Base-by-base conservation (phyloP, 2,888 invertebrate species). In the Heliconius cydno region DNA sequence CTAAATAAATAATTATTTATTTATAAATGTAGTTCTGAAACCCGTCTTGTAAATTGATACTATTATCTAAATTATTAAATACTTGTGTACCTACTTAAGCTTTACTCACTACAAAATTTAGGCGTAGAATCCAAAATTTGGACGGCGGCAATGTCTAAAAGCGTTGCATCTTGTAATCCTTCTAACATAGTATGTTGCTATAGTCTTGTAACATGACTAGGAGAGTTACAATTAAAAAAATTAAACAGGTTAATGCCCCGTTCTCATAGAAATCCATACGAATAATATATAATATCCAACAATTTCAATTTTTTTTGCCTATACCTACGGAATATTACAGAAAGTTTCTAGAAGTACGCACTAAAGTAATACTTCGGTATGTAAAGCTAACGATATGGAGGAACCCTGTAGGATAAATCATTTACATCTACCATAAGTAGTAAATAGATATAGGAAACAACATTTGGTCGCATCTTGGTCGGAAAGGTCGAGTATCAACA, bases 311-410 rank as follows among this genome's bases (percentile, higher is more conserved):
- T 85, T 83, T 83, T 82, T 88, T 86, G 52, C 87, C 86, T 91
- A 92, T 89, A 88, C 85, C 92, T 93, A 94, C 93, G 93, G 92
- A 94, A 94, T 93, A 89, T 90, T 90, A 90, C 86, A 86, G 89
- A 91, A 90, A 89, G 86, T 89, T 90, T 89, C 90, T 86, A 85
- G 84, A 76, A 79, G 79, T 87, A 91, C 89, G 90, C 88, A 90
- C 91, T 92, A 92, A 91, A 92, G 90, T 92, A 94, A 94, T 93
- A 94, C 93, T 92, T 94, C 90, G 90, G 91, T 92, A 90, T 90
- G 92, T 94, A 94, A 93, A 93, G 93, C 94, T 94, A 94, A 93
- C 94, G 94, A 95, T 95, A 95, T 95, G 94, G 91, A 92, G 94
- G 90, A 94, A 95, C 94, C 94, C 94, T 95, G 94, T 94, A 92